Evolutionary conservation across 2,113 vertebrate genomes (phyloP), one percentile per base, ranked within the genome.

Genomic region (Spermophilus dauricus): DNA sequence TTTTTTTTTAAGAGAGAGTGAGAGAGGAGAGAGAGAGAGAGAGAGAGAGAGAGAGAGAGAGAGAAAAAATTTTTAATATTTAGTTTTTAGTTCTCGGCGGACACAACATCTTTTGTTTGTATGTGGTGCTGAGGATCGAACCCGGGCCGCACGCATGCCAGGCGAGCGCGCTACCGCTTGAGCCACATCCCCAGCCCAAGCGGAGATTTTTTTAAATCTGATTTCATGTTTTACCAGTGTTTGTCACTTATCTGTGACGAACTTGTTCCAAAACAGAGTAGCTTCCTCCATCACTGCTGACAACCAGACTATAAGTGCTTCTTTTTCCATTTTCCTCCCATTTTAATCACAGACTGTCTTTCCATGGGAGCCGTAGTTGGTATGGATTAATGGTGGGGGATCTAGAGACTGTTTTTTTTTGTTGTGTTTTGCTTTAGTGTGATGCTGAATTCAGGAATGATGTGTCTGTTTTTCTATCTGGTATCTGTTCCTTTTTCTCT

Each of bases 181-280:
- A n/a, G n/a, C n/a, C n/a, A n/a, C n/a, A n/a, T n/a, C n/a, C n/a
- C n/a, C n/a, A n/a, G n/a, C n/a, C n/a, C n/a, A 77, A 24, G 37
- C 34, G 61, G 61, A 16, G 45, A 87, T 67, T 69, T 95, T 95
- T 76, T 0, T 42, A 92, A 83, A 45, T 86, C 93, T 93, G 77
- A 82, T 90, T 95, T 84, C 51, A 14, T 63, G n/a, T 77, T 42
- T 5, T 65, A 13, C 42, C 42, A 4, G 24, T 77, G 53, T 73
- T 91, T 45, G 53, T 73, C 77, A 51, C 39, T 92, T 84, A 58
- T 81, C 67, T 86, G 51, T 85, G 73, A 82, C 72, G 37, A 61
- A 14, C 72, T 95, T 91, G 16, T 87, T 92, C 48, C 53, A 48
- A 84, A 88, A 63, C 39, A 81, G 63, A 85, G 63, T 42, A 7